Evolutionary conservation across 2,113 vertebrate species (phyloP), one percentile per base, ranked within the genome.

Genomic region (Jaculus jaculus): DNA sequence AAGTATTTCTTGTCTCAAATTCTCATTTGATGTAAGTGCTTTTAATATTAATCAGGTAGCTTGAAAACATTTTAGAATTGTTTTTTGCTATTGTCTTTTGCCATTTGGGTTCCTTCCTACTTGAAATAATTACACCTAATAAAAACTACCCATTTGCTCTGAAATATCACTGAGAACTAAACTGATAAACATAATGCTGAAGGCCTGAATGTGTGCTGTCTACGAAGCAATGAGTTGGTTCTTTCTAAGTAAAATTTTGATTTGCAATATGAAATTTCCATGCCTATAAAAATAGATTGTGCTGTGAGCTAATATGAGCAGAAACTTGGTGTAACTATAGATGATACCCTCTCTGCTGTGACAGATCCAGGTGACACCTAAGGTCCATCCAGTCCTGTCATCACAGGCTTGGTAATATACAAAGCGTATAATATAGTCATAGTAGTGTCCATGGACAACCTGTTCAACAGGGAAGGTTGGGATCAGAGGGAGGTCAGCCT

Each of bases 181-280:
- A 37, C 24, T 42, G 47, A 93, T 71, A 82, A 63, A 82, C 39
- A 51, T 42, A 95, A 42, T 89, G 24, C 84, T 28, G 95, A 89
- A 86, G 65, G 51, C 20, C 47, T 58, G 34, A 85, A 5, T 0
- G 13, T 84, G 12, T 4, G 0, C 71, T 37, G 0, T 74, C 51
- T 34, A 0, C 9, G 75, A 60, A 16, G 0, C 0, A 96, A 97
- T 98, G 84, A 98, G 97, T 95, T 97, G 39, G 97, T 94, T 79
- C 3, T 3, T n/a, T 95, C 66, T 69, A 58, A 89, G 71, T 92
- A 81, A 7, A 75, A 11, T 84, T 23, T 30, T 30, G 32, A 21
- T 88, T 89, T 88, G n/a, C 8, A 90, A 68, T 42, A 8, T 91
- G 13, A 18, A 42, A 80, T 80, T 92, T 75, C 9, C 6, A 4